phyloP scores from a whole-genome alignment of 1,140 invertebrate genomes.

The Chlorops oryzae region DNA sequence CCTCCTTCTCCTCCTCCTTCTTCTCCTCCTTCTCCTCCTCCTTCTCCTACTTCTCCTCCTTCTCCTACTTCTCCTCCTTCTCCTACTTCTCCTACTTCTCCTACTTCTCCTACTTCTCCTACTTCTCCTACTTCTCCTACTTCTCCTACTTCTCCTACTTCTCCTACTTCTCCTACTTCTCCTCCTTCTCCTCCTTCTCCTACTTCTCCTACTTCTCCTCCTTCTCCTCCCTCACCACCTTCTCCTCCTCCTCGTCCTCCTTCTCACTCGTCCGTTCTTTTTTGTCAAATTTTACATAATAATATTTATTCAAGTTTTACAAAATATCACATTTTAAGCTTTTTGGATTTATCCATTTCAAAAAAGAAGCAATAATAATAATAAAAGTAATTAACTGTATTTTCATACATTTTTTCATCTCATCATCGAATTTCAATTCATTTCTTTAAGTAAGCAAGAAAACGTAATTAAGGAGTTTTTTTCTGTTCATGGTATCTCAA shows the following conservation, averaged over 20 bases:
- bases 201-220: background rate
- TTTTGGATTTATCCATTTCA: slow-evolving; percentile 24
- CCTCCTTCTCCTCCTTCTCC: background rate
- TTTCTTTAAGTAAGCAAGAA: no score
- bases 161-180: background rate
- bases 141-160: background rate
- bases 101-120: background rate
- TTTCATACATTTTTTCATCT: slow-evolving; percentile 14
- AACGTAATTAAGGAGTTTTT: no score
- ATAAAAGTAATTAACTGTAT: slow-evolving; percentile 12
- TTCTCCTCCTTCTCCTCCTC: no score
- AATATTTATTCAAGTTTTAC: slow-evolving; percentile 28
- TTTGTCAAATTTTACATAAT: background rate
- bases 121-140: background rate
- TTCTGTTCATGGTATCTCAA: no score
- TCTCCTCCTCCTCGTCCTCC: background rate
- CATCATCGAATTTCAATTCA: slow-evolving; percentile 22
- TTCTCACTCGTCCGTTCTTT: background rate
- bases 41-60: no score
- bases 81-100: no score
- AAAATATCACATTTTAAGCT: slow-evolving; percentile 47
- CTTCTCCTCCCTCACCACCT: background rate
- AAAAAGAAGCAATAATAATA: slow-evolving; percentile 17
- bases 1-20: background rate
- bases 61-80: background rate